phyloP scores from a whole-genome alignment of 2,113 vertebrate species.

The Puntigrus tetrazona region DNA sequence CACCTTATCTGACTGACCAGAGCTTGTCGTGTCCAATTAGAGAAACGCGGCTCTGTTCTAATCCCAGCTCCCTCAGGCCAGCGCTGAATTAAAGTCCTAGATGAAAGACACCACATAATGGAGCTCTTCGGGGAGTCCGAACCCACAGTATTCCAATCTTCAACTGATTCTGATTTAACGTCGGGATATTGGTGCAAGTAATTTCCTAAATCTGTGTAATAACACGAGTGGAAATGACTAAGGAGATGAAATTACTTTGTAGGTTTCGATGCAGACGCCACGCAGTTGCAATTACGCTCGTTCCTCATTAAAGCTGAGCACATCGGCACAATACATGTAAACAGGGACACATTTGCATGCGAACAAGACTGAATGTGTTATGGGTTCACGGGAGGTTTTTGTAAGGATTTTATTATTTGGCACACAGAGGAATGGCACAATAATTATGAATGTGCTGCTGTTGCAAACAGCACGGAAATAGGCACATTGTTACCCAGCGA shows the following conservation, averaged over 20 bases:
- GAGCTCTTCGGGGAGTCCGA: background rate
- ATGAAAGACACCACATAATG: constrained; percentile 35
- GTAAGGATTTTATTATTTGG: constrained; percentile 21
- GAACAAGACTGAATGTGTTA: constrained; percentile 26
- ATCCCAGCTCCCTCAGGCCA: constrained; percentile 60
- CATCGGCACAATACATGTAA: constrained; percentile 1
- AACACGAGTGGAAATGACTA: background rate
- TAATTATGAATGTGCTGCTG: background rate
- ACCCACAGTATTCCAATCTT: background rate
- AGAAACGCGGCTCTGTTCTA: constrained; percentile 58
- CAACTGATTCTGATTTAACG: background rate
- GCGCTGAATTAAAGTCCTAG: background rate
- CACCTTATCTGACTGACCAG: constrained; percentile 61
- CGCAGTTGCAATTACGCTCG: constrained; percentile 24
- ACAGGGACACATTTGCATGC: constrained; percentile 12
- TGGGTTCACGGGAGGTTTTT: constrained; percentile 2
- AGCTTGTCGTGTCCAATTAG: constrained; percentile 67
- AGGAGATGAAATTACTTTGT: background rate
- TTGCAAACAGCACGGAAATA: background rate
- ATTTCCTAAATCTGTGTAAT: background rate
- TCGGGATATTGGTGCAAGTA: background rate
- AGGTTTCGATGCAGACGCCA: constrained; percentile 14
- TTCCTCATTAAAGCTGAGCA: constrained; percentile 19
- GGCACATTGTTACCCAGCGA: background rate
- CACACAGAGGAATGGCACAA: background rate